A percentile compares a stretch with the other conserved stretches of the same genome.
Conservation (phyloP, 2,888 invertebrate genomes). For the Eumacrocentrus americanus region DNA sequence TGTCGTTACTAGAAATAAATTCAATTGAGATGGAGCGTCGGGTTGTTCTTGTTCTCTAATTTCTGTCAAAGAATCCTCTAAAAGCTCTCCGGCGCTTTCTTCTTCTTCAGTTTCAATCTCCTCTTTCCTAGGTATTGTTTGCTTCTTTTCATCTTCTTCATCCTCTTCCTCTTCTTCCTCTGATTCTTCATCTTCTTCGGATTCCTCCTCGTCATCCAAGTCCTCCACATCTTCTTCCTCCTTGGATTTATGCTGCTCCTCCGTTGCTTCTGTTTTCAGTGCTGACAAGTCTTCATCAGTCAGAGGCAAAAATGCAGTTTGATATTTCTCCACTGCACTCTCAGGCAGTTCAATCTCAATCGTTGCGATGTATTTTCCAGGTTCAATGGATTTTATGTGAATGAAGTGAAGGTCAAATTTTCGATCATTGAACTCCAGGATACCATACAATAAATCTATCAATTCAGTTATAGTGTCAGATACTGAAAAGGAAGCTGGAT, state of each 20-base stretch:
- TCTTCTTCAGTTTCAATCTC: constrained; percentile 14
- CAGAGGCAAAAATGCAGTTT: constrained; percentile 50
- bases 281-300: constrained; percentile 48
- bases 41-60: constrained; percentile 43
- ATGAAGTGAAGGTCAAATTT: constrained; percentile 48
- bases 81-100: constrained; percentile 31
- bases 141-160: constrained; percentile 12
- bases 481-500: constrained; percentile 46
- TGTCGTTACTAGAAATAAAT: constrained; percentile 51
- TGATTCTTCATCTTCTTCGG: constrained; percentile 24
- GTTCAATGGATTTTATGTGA: constrained; percentile 43
- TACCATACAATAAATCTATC: constrained; percentile 44
- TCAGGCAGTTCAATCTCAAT: constrained; percentile 34
- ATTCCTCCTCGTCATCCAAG: constrained; percentile 31
- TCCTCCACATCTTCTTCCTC: constrained; percentile 20
- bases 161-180: constrained; percentile 25
- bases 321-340: constrained; percentile 37
- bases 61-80: constrained; percentile 40
- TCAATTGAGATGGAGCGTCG: constrained; percentile 49
- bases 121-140: constrained; percentile 4
- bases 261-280: constrained; percentile 15
- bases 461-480: constrained; percentile 48
- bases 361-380: constrained; percentile 37
- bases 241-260: neutral
- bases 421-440: constrained; percentile 51